Evolutionary conservation across 35 echinoderm and acorn worm species (phyloP), one percentile per base, ranked within the genome.

Genomic region (Holothuria glaberrima): DNA sequence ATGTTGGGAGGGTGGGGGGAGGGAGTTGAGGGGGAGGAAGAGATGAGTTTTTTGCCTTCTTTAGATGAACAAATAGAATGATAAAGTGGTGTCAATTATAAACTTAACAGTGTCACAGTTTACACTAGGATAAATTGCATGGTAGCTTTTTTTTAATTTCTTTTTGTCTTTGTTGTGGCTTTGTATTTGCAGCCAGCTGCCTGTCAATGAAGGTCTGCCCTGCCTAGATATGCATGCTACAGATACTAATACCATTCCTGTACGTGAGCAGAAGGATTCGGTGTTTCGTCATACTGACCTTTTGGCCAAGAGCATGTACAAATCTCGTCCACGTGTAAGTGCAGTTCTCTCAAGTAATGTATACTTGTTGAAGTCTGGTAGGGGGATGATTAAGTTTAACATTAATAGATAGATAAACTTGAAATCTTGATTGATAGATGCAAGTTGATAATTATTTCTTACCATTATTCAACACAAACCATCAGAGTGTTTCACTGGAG

Each of bases 151-250:
- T 4, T 69, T 33, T 29, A 1, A 69, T 33, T 26, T 4, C 12
- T 69, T 25, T 29, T 9, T 69, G 6, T 29, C 22, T 69, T 17
- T 69, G 66, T 69, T 69, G 25, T 81, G 21, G 19, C 52, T 50
- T 81, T 21, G 35, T 12, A 29, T 82, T 31, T 84, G 57, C 74
- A 78, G 74, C 21, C 35, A 84, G 9, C 20, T 84, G 12, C 80
- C 80, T 33, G 32, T 61, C 14, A 56, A 56, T 84, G 80, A 84
- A 63, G 80, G 80, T 58, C 22, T 84, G 13, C 21, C 56, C 10
- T 84, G 80, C 46, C 57, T 84, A 61, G 80, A 84, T 21, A 84
- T 84, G 80, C 80, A 84, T 61, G 80, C 80, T 3, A 84, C 80
- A 20, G 80, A 84, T 30, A 63, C 59, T 58, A 48, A 84, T n/a